phyloP scores from a whole-genome alignment of 2,113 vertebrate genomes.

The Steatornis caripensis region DNA sequence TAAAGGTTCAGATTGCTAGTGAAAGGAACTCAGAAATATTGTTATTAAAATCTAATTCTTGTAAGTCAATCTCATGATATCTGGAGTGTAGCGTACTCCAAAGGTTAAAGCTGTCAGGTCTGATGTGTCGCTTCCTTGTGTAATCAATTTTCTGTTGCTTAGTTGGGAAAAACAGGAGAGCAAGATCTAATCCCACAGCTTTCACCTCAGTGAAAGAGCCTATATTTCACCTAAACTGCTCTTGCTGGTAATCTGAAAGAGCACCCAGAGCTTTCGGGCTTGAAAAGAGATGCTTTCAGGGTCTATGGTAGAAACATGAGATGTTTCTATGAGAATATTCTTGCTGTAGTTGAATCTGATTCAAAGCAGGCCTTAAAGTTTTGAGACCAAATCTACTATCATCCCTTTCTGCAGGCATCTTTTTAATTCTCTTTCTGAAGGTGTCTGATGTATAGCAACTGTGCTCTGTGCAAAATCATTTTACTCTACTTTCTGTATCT shows the following conservation, averaged over 20 bases:
- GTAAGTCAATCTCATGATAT: neutral
- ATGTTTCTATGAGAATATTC: neutral
- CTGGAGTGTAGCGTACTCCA: neutral
- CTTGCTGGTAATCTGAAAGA: neutral
- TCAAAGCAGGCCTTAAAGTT: neutral
- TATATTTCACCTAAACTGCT: neutral
- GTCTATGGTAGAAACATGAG: accelerated
- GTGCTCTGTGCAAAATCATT: neutral
- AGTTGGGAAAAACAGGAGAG: neutral
- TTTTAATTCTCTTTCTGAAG: neutral
- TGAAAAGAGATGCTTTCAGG: neutral
- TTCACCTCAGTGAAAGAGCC: neutral
- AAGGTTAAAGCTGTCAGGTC: neutral
- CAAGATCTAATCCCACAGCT: neutral
- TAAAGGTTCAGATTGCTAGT: neutral
- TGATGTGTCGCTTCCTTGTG: neutral
- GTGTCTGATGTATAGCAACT: neutral
- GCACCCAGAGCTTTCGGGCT: neutral
- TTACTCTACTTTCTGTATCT: neutral
- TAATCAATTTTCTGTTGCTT: constrained; percentile 8
- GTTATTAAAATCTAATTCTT: neutral
- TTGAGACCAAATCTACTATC: neutral
- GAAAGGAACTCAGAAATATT: neutral
- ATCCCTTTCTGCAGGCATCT: neutral
- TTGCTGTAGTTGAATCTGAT: neutral